A percentile compares a stretch with the other conserved stretches of the same genome.
Evolutionary conservation across 1,140 invertebrate genomes (phyloP).

Genomic region (Andrena cerasifolii): DNA sequence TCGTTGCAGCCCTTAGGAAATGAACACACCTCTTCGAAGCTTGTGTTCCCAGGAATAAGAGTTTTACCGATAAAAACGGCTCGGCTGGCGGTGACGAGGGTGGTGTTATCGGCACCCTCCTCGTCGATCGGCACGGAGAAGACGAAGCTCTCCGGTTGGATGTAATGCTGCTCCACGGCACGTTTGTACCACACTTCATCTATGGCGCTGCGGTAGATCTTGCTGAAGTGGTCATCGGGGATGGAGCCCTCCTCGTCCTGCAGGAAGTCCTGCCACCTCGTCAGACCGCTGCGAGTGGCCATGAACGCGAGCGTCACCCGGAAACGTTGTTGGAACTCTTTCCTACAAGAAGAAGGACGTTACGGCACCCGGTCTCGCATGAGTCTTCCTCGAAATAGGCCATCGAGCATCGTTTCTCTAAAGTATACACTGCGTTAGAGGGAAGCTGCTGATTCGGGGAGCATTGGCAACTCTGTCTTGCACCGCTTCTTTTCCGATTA

Average conservation of each 20-base stretch:
- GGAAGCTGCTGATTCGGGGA: neutral
- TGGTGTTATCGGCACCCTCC: conserved; percentile 85
- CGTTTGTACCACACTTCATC: conserved; percentile 97
- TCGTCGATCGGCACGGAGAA: conserved; percentile 93
- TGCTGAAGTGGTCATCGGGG: conserved; percentile 76
- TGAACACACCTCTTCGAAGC: too few relatives aligned
- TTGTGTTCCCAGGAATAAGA: too few relatives aligned
- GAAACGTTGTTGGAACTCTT: conserved; percentile 91
- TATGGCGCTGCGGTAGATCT: conserved; percentile 85
- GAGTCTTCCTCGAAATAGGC: neutral
- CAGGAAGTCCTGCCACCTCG: conserved; percentile 92
- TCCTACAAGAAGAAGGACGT: conserved; percentile 82
- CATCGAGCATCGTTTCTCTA: neutral
- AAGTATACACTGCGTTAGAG: neutral
- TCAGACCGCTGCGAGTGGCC: conserved; percentile 94
- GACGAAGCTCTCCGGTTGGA: conserved; percentile 92
- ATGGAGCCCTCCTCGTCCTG: conserved; percentile 68
- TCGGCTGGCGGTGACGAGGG: conserved; percentile 92
- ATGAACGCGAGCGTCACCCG: conserved; percentile 93
- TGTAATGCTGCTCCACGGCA: conserved; percentile 94
- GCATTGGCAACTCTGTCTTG: neutral
- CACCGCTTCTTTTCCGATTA: neutral
- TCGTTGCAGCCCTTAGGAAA: too few relatives aligned
- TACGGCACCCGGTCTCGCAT: neutral
- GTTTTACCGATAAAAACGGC: conserved; percentile 89